A percentile compares a stretch with the other conserved stretches of the same genome.
Conservation (phyloP, 2,797 vertebrate genomes). For the Botia almorhae region DNA sequence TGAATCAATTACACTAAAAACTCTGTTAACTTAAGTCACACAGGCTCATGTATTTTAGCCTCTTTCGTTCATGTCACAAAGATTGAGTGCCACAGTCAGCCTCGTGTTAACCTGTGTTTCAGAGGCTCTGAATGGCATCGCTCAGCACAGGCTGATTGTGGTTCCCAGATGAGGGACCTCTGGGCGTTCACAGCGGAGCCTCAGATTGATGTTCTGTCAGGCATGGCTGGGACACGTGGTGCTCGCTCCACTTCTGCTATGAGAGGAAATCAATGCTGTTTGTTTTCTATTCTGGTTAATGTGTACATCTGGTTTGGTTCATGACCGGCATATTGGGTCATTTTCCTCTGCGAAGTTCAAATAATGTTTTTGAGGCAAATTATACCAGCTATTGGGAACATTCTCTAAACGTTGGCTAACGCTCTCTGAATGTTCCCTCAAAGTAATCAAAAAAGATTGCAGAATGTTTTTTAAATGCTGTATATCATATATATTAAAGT, state of each 20-base stretch:
- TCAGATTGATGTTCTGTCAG: slow-evolving; percentile 38
- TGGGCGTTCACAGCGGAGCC: slow-evolving; percentile 32
- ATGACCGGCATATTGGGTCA: not conserved
- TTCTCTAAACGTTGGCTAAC: no score
- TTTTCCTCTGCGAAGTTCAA: not conserved
- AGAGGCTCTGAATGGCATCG: not conserved
- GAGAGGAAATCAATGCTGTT: slow-evolving; percentile 61
- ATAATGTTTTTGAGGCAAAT: not conserved
- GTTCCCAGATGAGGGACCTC: not conserved
- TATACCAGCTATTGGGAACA: not conserved
- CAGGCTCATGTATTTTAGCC: not conserved
- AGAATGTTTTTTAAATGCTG: no score
- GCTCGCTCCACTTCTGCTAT: slow-evolving; percentile 52
- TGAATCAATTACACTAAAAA: not conserved
- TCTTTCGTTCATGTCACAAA: not conserved
- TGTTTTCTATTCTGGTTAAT: not conserved
- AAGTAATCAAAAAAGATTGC: no score
- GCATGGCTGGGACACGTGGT: slow-evolving; percentile 17
- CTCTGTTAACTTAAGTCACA: not conserved
- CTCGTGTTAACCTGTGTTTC: slow-evolving; percentile 27
- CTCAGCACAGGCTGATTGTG: not conserved
- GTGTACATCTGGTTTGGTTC: not conserved
- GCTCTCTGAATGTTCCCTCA: not conserved
- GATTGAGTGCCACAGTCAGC: slow-evolving; percentile 31
- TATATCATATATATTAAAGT: no score